These are phyloP conservation scores for Phainopepla nitens DNA, from an alignment of 2,113 vertebrate species.

Conservation along the genomic window DNA sequence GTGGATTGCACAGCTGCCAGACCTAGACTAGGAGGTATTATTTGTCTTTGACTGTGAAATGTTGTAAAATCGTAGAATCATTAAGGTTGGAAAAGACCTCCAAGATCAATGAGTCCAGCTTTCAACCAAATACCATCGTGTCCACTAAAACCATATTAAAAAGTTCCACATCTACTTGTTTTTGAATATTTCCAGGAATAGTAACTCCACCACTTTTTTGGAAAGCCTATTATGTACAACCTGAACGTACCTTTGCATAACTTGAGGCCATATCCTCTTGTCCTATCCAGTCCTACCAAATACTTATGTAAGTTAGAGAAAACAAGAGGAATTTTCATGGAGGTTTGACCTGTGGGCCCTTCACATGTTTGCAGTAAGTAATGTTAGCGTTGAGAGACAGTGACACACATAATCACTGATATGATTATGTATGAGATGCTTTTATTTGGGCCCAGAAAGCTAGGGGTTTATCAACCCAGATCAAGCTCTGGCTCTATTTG, in stretches of 20 bases:
- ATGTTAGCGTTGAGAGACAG: too few relatives aligned
- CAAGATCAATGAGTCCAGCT: neutral
- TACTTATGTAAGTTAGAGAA: neutral
- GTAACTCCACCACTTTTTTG: neutral
- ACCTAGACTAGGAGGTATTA: neutral
- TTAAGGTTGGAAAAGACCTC: neutral
- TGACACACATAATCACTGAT: too few relatives aligned
- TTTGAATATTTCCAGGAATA: neutral
- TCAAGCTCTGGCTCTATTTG: too few relatives aligned
- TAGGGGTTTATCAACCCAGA: too few relatives aligned
- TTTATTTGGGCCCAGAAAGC: too few relatives aligned
- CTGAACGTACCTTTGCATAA: neutral
- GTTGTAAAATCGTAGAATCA: neutral
- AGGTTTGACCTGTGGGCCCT: neutral
- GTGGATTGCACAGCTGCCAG: neutral
- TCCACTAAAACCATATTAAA: neutral
- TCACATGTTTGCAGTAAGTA: rapidly evolving
- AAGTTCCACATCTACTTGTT: neutral
- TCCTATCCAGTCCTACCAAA: neutral
- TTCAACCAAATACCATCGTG: neutral
- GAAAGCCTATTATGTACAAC: neutral
- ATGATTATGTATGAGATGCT: too few relatives aligned
- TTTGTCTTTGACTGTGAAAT: neutral
- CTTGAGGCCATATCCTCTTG: neutral
- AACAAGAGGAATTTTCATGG: neutral